Base-by-base conservation (phyloP, 30 jellyfish, hydroid and myxozoan genomes). In the Aurelia sp. region DNA sequence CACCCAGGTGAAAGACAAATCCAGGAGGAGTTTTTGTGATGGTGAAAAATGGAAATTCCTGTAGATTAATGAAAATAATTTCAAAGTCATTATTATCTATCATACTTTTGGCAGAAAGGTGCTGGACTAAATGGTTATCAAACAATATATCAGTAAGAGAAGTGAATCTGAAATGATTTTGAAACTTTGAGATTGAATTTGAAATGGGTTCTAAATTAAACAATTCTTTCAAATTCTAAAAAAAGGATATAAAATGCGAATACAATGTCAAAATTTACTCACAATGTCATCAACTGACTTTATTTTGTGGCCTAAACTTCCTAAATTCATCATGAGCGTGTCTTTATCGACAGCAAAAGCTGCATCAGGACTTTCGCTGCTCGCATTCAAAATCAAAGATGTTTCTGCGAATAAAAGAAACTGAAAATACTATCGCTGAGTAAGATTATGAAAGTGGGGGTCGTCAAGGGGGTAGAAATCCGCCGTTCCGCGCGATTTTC, bases 41-140 rank as follows among this genome's bases (percentile, higher is more conserved):
- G 13, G 98, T 94, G 88, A 82, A 88, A 59, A 94, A 94, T 0
- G 98, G 98, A 67, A 77, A 94, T 63, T 88, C 98, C 98, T 94
- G 69, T n/a, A 2, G 31, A 59, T 59, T 10, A 21, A 59, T 13
- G 31, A 59, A 44, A 44, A 44, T 44, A 44, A 44, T 6, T 44
- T 44, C 15, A 44, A 44, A 44, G 6, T 44, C 55, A 44, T 44
- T 44, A 44, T 4, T 44, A 44, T 3, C 9, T 44, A 44, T 0
- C 6, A 9, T 44, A 44, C 55, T 44, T 44, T 44, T 44, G 0
- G 55, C 0, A 9, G 55, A 44, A 44, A 44, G 55, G 55, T 44
- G 15, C 55, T 4, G 13, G 55, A 44, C 9, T 3, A 44, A 44
- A 10, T 1, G 55, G 55, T 44, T 44, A 4, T 7, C 55, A 5